Conservation (phyloP, 2,888 invertebrate genomes). For the Drosophila rellima region DNA sequence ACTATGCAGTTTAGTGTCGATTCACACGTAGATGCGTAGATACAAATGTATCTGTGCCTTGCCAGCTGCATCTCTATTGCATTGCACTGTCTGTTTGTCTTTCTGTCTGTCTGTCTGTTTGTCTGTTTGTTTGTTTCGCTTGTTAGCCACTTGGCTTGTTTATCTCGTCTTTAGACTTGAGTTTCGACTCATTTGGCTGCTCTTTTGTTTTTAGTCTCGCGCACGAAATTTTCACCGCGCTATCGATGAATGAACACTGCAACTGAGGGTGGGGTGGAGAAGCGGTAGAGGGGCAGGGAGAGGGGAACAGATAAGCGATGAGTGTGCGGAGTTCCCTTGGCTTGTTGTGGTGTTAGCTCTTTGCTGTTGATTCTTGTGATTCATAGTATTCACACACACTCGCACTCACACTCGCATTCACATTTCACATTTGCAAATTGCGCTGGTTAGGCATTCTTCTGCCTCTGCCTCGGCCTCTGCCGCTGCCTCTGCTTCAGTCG, state of each 20-base stretch:
- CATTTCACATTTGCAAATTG: constrained; percentile 63
- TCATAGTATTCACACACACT: constrained; percentile 47
- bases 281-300: neutral
- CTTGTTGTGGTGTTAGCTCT: constrained; percentile 31
- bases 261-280: neutral
- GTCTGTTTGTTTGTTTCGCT: constrained; percentile 41
- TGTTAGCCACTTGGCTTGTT: constrained; percentile 45
- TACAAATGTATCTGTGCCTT: constrained; percentile 45
- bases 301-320: constrained; percentile 65
- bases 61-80: constrained; percentile 27
- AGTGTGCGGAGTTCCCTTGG: constrained; percentile 76
- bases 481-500: constrained; percentile 8
- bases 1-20: constrained; percentile 71
- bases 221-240: constrained; percentile 62
- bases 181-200: constrained; percentile 40
- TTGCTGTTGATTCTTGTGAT: constrained; percentile 53
- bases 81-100: constrained; percentile 7
- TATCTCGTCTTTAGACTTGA: constrained; percentile 32
- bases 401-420: constrained; percentile 16
- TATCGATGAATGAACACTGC: constrained; percentile 70
- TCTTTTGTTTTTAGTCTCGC: constrained; percentile 60
- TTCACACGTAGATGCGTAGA: constrained; percentile 70
- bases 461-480: constrained; percentile 1
- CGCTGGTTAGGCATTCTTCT: constrained; percentile 75
- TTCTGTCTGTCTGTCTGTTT: neutral